A percentile compares a stretch with the other conserved stretches of the same genome.
phyloP scores from a whole-genome alignment of 1,140 invertebrate species.

The Conus betulinus region DNA sequence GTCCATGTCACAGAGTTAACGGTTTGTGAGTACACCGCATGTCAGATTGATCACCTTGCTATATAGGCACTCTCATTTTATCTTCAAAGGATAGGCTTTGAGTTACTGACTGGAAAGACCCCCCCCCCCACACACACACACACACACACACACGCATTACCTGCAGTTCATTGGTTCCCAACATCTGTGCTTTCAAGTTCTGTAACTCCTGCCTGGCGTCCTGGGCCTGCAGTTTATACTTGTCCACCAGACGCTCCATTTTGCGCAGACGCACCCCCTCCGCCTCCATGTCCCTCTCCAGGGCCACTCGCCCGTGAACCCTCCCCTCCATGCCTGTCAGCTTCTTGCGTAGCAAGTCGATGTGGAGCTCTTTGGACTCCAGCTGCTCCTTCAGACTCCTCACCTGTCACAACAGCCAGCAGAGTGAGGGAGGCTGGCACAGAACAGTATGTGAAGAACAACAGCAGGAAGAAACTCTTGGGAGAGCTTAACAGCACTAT shows the following conservation, averaged over 20 bases:
- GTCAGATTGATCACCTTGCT: no score
- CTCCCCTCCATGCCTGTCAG: conserved; percentile 71
- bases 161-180: conserved; percentile 70
- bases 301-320: conserved; percentile 61
- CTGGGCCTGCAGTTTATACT: conserved; percentile 71
- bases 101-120: neutral
- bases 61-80: no score
- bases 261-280: conserved; percentile 67
- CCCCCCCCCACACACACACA: no score
- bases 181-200: conserved; percentile 72
- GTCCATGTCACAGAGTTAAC: no score
- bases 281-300: conserved; percentile 69
- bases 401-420: conserved; percentile 41
- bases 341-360: conserved; percentile 92
- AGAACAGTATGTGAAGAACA: no score
- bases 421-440: no score
- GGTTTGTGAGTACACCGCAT: no score
- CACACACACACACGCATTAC: conserved; percentile 51
- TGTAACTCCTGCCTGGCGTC: conserved; percentile 67
- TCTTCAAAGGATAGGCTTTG: no score
- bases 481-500: no score
- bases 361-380: conserved; percentile 91
- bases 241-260: conserved; percentile 70
- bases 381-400: conserved; percentile 90
- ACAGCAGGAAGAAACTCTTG: no score